Conservation (phyloP, 2,113 vertebrate species). For the Apodemus speciosus region DNA sequence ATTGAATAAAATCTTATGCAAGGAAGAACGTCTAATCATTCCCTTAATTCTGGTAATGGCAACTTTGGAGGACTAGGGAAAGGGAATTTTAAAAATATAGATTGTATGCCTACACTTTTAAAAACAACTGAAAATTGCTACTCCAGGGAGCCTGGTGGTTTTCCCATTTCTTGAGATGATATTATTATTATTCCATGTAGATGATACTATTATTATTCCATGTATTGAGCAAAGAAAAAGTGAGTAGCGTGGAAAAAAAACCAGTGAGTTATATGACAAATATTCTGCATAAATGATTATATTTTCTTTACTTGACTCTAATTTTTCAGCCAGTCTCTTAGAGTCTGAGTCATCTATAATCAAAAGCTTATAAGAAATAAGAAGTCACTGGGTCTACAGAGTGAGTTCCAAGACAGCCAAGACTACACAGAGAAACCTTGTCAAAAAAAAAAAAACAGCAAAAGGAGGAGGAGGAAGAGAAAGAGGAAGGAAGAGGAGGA, state of each 20-base stretch:
- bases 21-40: neutral
- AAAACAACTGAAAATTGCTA: neutral
- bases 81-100: neutral
- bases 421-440: too few species aligned
- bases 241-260: neutral
- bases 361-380: neutral
- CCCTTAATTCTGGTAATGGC: neutral
- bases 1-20: neutral
- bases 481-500: neutral
- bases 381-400: neutral
- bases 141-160: neutral
- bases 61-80: neutral
- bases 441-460: too few species aligned
- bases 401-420: too few species aligned
- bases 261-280: neutral
- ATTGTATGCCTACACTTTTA: neutral
- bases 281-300: neutral
- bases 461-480: too few species aligned
- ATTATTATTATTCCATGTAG: neutral
- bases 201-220: neutral
- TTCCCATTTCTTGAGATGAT: neutral
- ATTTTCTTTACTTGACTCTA: neutral
- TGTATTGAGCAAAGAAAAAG: neutral
- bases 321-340: neutral
- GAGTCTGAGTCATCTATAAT: neutral